Base-by-base conservation (phyloP, 23 tunicate genomes). In the Corella eumyota region DNA sequence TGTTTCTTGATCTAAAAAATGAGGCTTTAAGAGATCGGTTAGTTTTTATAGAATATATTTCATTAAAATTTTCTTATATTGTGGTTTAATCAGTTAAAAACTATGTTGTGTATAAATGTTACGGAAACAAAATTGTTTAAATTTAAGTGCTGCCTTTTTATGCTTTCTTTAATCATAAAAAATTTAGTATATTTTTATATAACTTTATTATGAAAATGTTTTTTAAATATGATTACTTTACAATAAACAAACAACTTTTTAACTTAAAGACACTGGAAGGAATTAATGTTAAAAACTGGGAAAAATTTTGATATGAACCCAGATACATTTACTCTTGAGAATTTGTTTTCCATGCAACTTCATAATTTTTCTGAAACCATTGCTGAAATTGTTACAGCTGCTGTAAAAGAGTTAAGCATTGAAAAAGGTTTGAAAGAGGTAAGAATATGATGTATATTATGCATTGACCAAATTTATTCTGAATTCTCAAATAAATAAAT, bases 281-380 rank as follows among this genome's bases (percentile, higher is more conserved):
- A 80, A 53, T 60, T 90, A 24, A 90, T 90, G 97, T 19, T 46
- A 25, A 90, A 90, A 44, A 90, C 97, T 25, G 97, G 97, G 3
- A 90, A 90, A 59, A 75, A 80, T 33, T 90, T 90, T 55, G 97
- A 90, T 71, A 90, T 90, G 97, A 90, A 90, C 35, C 84, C 97
- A 0, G 97, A 90, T 71, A 90, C 97, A n/a, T 90, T 90, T 49
- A 90, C 97, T 17, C 70, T 90, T 23, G 91, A 81, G 0, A 75
- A 80, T 51, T 51, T 90, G 5, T 90, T 90, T 37, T 63, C 90
- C 7, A 90, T 90, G 97, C 76, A 81, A 45, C 84, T 90, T 15
- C 97, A 90, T 54, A 90, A 90, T 36, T 90, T 55, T 36, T 55
- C 71, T 25, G 79, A 80, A 30, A 71, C 85, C 3, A 90, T 90